Conservation (phyloP, 2,888 invertebrate species). For the Lamproptera curius region DNA sequence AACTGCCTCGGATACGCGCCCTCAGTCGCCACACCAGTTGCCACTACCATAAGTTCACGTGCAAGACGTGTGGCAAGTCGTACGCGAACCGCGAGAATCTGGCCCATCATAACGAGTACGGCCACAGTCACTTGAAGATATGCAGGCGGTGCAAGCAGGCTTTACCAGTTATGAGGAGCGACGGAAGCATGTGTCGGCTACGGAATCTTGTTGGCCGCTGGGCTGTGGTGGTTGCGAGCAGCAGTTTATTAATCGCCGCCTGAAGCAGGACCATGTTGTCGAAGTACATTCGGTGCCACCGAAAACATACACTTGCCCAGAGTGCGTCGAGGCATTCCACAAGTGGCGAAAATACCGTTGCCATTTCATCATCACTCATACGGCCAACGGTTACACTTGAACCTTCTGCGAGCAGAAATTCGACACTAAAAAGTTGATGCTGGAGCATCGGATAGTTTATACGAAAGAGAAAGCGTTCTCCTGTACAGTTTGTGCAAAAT, state of each 20-base stretch:
- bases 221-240: constrained; percentile 46
- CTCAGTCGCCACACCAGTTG: constrained; percentile 49
- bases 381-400: constrained; percentile 43
- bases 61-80: constrained; percentile 54
- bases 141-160: constrained; percentile 41
- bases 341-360: constrained; percentile 37
- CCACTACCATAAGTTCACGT: constrained; percentile 50
- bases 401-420: constrained; percentile 56
- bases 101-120: constrained; percentile 34
- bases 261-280: constrained; percentile 42
- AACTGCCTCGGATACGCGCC: constrained; percentile 40
- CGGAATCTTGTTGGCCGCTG: constrained; percentile 45
- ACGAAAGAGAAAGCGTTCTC: constrained; percentile 62
- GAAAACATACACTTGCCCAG: constrained; percentile 35
- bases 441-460: constrained; percentile 65
- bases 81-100: constrained; percentile 43
- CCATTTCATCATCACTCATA: constrained; percentile 50
- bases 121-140: constrained; percentile 33
- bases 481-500: constrained; percentile 65
- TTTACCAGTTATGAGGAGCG: constrained; percentile 43
- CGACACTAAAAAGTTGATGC: constrained; percentile 55
- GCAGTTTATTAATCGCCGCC: constrained; percentile 41
- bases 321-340: constrained; percentile 41
- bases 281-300: constrained; percentile 32
- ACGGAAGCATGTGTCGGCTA: constrained; percentile 38